Evolutionary conservation across 1,140 invertebrate species (phyloP).

Genomic region (Grapholita molesta): DNA sequence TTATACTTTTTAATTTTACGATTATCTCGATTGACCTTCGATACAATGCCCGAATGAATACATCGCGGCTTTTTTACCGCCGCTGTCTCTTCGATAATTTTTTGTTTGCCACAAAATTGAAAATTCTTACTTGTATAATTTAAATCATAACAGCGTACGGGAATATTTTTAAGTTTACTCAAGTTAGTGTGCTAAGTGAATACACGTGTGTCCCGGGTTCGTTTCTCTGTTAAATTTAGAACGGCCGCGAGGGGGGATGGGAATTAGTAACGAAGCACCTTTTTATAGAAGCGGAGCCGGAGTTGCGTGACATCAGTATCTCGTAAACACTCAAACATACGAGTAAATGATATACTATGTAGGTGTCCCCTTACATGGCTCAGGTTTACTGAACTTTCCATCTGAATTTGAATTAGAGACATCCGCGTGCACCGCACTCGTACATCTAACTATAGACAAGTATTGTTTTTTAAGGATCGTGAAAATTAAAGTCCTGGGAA

Average conservation of each 20-base stretch:
- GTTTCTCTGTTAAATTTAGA: slow-evolving; percentile 69
- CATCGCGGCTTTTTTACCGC: slow-evolving; percentile 51
- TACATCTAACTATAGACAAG: slow-evolving; percentile 31
- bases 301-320: slow-evolving; percentile 43
- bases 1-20: slow-evolving; percentile 76
- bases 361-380: slow-evolving; percentile 45
- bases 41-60: slow-evolving; percentile 61
- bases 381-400: slow-evolving; percentile 12
- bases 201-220: slow-evolving; percentile 67
- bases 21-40: slow-evolving; percentile 69
- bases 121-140: slow-evolving; percentile 36
- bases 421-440: neutral
- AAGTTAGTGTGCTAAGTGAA: slow-evolving; percentile 64
- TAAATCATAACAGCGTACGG: slow-evolving; percentile 29
- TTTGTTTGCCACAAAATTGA: slow-evolving; percentile 30
- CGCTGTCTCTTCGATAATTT: slow-evolving; percentile 31
- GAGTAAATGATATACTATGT: slow-evolving; percentile 40
- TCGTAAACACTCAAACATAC: slow-evolving; percentile 44
- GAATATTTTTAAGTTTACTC: slow-evolving; percentile 40
- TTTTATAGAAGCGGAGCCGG: slow-evolving; percentile 67
- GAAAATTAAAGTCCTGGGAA: slow-evolving; percentile 74
- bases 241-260: slow-evolving; percentile 35
- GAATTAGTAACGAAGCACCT: slow-evolving; percentile 64
- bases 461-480: slow-evolving; percentile 50
- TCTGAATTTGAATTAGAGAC: neutral